These are phyloP conservation scores for Polydrusus pterygomalis DNA, from an alignment of 2,888 invertebrate genomes.

Conservation along the genomic window DNA sequence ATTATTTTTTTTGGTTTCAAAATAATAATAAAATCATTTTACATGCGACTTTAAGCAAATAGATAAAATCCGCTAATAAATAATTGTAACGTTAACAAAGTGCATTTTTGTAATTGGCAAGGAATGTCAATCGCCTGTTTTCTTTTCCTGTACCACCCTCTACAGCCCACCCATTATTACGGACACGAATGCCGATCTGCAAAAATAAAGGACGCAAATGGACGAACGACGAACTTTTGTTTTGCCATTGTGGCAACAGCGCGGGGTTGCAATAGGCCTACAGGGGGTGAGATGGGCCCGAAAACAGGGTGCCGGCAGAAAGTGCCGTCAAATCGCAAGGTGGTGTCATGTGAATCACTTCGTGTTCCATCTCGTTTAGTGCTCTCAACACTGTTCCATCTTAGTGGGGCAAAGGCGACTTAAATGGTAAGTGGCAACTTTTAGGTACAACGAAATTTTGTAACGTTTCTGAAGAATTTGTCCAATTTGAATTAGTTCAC, in stretches of 20 bases:
- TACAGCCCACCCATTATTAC: neutral
- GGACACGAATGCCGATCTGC: neutral
- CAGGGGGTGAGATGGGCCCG: constrained; percentile 15
- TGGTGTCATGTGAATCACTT: constrained; percentile 14
- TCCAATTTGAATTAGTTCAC: too few species aligned
- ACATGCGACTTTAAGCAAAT: too few species aligned
- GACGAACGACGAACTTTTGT: neutral
- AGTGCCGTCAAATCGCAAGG: constrained; percentile 21
- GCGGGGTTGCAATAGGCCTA: constrained; percentile 34
- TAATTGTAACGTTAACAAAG: too few species aligned
- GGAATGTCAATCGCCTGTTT: too few species aligned
- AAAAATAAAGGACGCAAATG: neutral
- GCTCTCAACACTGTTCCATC: constrained; percentile 12
- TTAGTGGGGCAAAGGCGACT: neutral
- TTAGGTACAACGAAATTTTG: too few species aligned
- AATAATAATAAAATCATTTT: too few species aligned
- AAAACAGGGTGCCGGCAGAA: constrained; percentile 30
- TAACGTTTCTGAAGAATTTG: too few species aligned
- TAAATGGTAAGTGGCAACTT: constrained; percentile 16
- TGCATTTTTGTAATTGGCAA: too few species aligned
- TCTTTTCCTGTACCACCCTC: too few species aligned
- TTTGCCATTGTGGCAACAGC: constrained; percentile 12
- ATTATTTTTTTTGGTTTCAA: too few species aligned
- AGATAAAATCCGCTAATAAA: too few species aligned
- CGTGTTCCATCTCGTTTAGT: constrained; percentile 15